phyloP scores from a whole-genome alignment of 2,113 vertebrate species.

The Phrynosoma platyrhinos region DNA sequence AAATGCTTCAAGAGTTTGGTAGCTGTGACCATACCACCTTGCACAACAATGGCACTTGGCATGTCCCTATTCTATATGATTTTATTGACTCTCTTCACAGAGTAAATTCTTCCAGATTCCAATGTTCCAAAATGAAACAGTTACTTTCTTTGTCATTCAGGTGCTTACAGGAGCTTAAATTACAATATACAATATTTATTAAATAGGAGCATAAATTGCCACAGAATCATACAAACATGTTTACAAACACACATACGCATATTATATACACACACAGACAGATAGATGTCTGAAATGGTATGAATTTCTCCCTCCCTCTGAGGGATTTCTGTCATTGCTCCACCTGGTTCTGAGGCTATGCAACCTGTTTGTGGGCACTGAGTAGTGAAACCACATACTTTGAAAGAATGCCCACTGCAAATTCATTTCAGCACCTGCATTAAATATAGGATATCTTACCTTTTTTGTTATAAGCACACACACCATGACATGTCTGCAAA shows the following conservation, averaged over 20 bases:
- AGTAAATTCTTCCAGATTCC: slow-evolving; percentile 60
- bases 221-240: slow-evolving; percentile 36
- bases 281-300: slow-evolving; percentile 69
- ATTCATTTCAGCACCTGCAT: slow-evolving; percentile 41
- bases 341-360: slow-evolving; percentile 56
- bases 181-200: slow-evolving; percentile 82
- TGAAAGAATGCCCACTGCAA: slow-evolving; percentile 28
- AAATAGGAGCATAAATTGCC: slow-evolving; percentile 75
- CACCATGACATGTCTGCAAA: slow-evolving; percentile 23
- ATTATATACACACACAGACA: slow-evolving; percentile 60
- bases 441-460: slow-evolving; percentile 51
- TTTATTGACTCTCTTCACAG: slow-evolving; percentile 47
- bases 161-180: slow-evolving; percentile 78
- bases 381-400: slow-evolving; percentile 27
- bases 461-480: slow-evolving; percentile 36
- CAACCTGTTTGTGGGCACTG: slow-evolving; percentile 11
- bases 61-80: slow-evolving; percentile 31
- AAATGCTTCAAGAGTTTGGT: slow-evolving; percentile 71
- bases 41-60: slow-evolving; percentile 46
- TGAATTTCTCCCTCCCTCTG: slow-evolving; percentile 39
- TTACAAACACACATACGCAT: background rate
- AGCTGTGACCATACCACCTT: slow-evolving; percentile 31
- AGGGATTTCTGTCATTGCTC: slow-evolving; percentile 40
- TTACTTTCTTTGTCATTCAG: slow-evolving; percentile 65
- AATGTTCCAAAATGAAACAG: slow-evolving; percentile 40